A percentile compares a stretch with the other conserved stretches of the same genome.
Evolutionary conservation across 2,797 vertebrate genomes (phyloP).

Genomic region (Psittacula derbiana): DNA sequence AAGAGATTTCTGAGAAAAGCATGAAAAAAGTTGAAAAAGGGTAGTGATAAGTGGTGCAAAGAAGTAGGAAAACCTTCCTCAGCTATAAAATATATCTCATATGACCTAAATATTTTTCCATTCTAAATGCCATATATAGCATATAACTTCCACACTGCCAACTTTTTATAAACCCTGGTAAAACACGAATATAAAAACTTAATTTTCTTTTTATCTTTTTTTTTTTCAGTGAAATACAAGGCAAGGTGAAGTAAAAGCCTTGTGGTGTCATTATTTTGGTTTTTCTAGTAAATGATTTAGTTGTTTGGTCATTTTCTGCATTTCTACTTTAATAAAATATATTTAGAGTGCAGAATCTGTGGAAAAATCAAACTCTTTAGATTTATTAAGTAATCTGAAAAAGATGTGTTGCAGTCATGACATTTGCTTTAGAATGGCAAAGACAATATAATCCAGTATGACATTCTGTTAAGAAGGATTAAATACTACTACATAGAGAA

Average conservation of each 20-base stretch:
- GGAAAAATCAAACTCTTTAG: not conserved
- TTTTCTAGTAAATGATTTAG: not conserved
- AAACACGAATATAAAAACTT: not conserved
- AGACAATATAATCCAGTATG: not conserved
- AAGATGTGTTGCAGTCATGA: not conserved
- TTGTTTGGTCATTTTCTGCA: not conserved
- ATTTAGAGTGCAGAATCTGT: not conserved
- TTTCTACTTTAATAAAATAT: not conserved
- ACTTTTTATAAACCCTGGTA: not conserved
- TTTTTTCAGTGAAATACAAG: not conserved
- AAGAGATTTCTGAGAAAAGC: not conserved
- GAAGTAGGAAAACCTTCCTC: not conserved
- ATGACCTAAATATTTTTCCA: not conserved
- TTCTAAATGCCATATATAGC: not conserved
- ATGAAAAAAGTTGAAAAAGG: not conserved
- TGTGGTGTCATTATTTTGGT: not conserved
- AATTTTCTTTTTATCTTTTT: not conserved
- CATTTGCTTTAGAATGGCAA: slow-evolving; percentile 4
- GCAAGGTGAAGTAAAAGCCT: not conserved
- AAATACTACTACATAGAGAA: not conserved
- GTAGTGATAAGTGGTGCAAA: not conserved
- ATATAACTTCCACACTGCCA: not conserved
- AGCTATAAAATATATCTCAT: not conserved
- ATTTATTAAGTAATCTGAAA: slow-evolving; percentile 13
- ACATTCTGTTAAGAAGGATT: not conserved